phyloP scores from a whole-genome alignment of 2,113 vertebrate genomes.

The Sula dactylatra region DNA sequence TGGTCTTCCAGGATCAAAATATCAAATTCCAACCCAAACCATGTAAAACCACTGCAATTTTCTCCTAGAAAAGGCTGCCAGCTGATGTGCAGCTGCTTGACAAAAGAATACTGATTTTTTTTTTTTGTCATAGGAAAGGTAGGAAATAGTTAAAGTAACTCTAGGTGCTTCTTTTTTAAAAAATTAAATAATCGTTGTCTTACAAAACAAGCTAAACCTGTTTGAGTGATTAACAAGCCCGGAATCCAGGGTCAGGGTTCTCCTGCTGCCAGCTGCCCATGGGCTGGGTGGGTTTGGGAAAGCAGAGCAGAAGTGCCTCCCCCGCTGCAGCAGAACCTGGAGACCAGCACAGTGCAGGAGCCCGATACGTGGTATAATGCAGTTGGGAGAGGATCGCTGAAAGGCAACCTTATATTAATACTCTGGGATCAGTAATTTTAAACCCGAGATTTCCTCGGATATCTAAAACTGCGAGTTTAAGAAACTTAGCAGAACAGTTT shows the following conservation, averaged over 20 bases:
- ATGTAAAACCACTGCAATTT: background rate
- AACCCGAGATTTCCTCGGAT: background rate
- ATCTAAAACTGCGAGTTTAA: background rate
- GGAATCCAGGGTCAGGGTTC: background rate
- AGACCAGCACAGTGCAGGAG: background rate
- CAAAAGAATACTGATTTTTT: background rate
- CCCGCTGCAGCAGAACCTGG: background rate
- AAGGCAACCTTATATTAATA: background rate
- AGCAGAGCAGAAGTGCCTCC: background rate
- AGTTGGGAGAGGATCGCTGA: background rate
- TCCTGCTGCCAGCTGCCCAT: background rate
- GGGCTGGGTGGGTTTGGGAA: background rate
- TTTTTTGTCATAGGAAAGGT: background rate
- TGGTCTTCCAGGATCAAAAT: background rate
- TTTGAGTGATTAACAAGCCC: background rate
- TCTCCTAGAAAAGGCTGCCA: background rate
- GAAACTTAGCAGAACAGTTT: background rate
- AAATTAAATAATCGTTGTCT: background rate
- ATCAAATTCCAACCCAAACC: background rate
- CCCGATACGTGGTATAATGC: accelerated
- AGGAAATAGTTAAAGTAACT: background rate
- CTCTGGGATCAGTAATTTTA: background rate
- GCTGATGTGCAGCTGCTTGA: background rate
- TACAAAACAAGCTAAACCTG: background rate
- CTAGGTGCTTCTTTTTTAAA: background rate